Conservation (phyloP, 2,113 vertebrate genomes). For the Paedocypris sp. region DNA sequence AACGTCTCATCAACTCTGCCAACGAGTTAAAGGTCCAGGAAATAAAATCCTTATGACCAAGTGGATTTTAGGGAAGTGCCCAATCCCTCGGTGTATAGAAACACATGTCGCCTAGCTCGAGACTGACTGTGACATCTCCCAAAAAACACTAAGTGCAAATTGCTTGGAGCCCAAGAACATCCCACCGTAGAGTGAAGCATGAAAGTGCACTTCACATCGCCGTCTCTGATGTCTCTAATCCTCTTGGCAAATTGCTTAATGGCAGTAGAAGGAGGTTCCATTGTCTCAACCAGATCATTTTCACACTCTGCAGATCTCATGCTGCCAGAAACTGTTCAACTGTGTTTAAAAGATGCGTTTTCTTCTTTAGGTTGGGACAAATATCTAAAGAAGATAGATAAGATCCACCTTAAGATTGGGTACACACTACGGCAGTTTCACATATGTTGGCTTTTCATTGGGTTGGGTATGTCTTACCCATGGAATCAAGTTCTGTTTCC, state of each 20-base stretch:
- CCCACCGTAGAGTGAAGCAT: constrained; percentile 11
- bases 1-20: constrained; percentile 5
- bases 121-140: constrained; percentile 18
- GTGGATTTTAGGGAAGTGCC: no score
- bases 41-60: constrained; percentile 29
- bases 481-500: no score
- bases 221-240: constrained; percentile 6
- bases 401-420: constrained; percentile 22
- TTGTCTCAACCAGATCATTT: constrained; percentile 26
- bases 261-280: constrained; percentile 9
- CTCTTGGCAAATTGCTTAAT: constrained; percentile 16
- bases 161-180: constrained; percentile 13
- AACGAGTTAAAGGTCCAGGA: neutral
- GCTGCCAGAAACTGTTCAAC: constrained; percentile 25
- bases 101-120: constrained; percentile 15
- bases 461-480: no score
- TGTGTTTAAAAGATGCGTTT: constrained; percentile 26
- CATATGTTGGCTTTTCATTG: constrained; percentile 24
- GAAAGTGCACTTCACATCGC: constrained; percentile 18
- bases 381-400: no score
- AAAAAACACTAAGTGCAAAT: constrained; percentile 24
- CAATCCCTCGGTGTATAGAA: constrained; percentile 8
- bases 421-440: constrained; percentile 12
- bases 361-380: no score
- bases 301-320: constrained; percentile 27